A percentile compares a stretch with the other conserved stretches of the same genome.
These are phyloP conservation scores for Hirundichthys speculiger DNA, from an alignment of 2,113 vertebrate species.

Conservation along the genomic window DNA sequence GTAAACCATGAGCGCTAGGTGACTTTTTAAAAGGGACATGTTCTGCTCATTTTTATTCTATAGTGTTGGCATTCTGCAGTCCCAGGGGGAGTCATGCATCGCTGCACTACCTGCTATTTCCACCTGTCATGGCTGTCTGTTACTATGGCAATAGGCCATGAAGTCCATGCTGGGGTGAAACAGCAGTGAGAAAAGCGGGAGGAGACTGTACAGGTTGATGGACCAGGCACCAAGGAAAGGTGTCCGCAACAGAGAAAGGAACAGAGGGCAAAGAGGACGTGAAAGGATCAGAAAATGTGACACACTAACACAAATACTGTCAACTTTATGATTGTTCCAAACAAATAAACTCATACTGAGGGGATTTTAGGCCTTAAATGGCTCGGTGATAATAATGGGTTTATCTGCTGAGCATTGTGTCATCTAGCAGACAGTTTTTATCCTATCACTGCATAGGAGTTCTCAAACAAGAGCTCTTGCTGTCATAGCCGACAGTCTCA, in stretches of 20 bases:
- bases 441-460: constrained; percentile 6
- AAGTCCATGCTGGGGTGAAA: constrained; percentile 42
- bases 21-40: constrained; percentile 29
- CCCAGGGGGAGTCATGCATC: constrained; percentile 69
- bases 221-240: constrained; percentile 25
- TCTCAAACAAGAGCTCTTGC: constrained; percentile 34
- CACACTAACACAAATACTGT: not conserved
- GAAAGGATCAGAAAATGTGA: constrained; percentile 2
- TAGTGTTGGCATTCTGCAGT: constrained; percentile 60
- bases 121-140: constrained; percentile 83
- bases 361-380: not conserved
- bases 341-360: not conserved
- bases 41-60: constrained; percentile 64
- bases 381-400: constrained; percentile 2
- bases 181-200: constrained; percentile 9
- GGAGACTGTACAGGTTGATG: constrained; percentile 27
- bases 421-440: constrained; percentile 29
- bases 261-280: not conserved
- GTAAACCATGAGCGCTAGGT: constrained; percentile 1
- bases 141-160: constrained; percentile 81
- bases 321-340: constrained; percentile 3
- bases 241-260: constrained; percentile 8
- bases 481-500: constrained; percentile 35
- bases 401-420: not conserved
- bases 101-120: constrained; percentile 73